Percentiles rank a stretch among this genome's conserved stretches.
phyloP scores from a whole-genome alignment of 1,140 invertebrate genomes.

The Neodiprion fabricii region DNA sequence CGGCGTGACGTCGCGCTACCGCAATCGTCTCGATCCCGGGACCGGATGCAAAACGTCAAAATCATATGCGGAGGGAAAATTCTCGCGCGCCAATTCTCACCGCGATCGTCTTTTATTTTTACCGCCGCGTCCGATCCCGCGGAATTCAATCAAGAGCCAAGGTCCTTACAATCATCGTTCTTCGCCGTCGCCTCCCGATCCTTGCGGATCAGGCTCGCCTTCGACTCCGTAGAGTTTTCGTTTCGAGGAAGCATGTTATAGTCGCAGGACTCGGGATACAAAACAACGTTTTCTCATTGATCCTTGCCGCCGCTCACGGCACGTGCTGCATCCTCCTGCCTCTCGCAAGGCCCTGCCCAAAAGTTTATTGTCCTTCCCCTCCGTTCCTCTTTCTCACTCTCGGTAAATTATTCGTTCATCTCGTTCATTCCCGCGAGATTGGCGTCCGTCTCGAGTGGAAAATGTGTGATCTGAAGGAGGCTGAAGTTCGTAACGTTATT shows the following conservation, averaged over 20 bases:
- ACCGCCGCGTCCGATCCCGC: not conserved
- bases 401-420: not conserved
- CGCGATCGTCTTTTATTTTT: not conserved
- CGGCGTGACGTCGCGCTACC: not conserved
- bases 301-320: not conserved
- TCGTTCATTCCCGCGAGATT: not conserved
- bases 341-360: not conserved
- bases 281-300: not conserved
- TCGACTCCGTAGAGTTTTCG: no score
- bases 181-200: no score
- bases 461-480: no score
- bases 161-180: no score
- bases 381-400: not conserved
- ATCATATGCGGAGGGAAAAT: slow-evolving; percentile 38
- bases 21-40: not conserved
- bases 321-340: not conserved
- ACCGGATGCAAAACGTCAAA: slow-evolving; percentile 52
- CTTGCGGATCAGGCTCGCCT: no score
- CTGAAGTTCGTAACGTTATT: no score
- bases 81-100: no score
- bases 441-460: not conserved
- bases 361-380: not conserved
- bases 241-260: no score
- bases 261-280: not conserved
- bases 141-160: no score